Percentiles rank a stretch among this genome's conserved stretches.
These are phyloP conservation scores for Spheniscus humboldti DNA, from an alignment of 2,797 vertebrate species.

Conservation along the genomic window DNA sequence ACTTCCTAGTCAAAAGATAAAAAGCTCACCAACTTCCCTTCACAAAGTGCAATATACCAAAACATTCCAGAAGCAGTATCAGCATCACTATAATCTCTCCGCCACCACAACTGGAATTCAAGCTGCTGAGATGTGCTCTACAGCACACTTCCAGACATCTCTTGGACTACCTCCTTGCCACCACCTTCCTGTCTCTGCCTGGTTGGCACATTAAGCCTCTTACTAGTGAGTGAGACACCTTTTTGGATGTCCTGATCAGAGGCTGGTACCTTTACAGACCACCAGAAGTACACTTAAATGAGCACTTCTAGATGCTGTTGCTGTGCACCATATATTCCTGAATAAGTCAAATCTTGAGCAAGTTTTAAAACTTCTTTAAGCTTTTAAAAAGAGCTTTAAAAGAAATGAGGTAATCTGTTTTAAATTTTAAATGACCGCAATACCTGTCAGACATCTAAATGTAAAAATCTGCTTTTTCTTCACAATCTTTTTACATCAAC, in stretches of 20 bases:
- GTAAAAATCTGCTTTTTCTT: background rate
- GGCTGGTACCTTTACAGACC: background rate
- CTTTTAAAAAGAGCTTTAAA: background rate
- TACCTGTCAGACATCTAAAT: background rate
- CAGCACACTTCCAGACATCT: background rate
- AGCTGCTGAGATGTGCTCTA: background rate
- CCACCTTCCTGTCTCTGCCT: background rate
- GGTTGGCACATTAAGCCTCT: background rate
- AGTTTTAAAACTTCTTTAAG: background rate
- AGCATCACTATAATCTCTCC: background rate
- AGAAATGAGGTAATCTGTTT: background rate
- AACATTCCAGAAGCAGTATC: background rate
- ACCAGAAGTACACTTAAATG: background rate
- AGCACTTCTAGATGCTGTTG: background rate
- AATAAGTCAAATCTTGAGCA: background rate
- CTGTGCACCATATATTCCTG: background rate
- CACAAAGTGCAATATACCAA: background rate
- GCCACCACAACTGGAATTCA: background rate
- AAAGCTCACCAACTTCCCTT: background rate
- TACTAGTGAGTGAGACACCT: background rate
- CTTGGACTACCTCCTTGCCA: background rate
- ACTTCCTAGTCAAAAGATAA: background rate
- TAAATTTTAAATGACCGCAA: background rate
- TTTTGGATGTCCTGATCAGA: background rate
- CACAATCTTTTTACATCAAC: background rate